These are phyloP conservation scores for Leptodactylus fallax DNA, from an alignment of 2,797 vertebrate species.

Conservation along the genomic window DNA sequence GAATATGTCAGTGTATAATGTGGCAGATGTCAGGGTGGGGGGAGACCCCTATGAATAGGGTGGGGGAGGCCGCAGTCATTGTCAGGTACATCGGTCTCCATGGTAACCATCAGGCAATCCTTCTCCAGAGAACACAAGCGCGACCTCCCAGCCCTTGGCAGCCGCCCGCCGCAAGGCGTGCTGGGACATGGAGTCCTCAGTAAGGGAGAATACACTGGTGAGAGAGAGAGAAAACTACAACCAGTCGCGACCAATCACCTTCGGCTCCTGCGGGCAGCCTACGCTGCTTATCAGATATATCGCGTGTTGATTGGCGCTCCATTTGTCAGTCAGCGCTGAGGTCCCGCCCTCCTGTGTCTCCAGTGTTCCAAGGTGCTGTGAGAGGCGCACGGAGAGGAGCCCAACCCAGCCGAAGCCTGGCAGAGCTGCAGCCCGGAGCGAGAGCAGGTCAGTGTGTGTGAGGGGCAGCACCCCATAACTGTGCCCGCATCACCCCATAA, in stretches of 20 bases:
- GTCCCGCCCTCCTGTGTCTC: constrained; percentile 21
- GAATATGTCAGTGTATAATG: too few relatives aligned
- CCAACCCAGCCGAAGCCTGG: constrained; percentile 20
- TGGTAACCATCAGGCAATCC: constrained; percentile 52
- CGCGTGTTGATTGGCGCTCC: neutral
- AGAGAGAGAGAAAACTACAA: neutral
- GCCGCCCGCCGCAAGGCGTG: constrained; percentile 5
- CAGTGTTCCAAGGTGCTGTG: constrained; percentile 37
- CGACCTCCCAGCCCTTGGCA: neutral
- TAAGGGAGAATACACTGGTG: neutral
- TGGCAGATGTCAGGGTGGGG: neutral
- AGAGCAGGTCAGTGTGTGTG: too few relatives aligned
- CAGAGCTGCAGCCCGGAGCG: too few relatives aligned
- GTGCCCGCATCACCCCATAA: too few relatives aligned
- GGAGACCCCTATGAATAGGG: neutral
- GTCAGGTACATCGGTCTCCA: constrained; percentile 56
- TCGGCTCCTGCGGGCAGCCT: neutral
- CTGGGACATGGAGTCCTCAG: constrained; percentile 19
- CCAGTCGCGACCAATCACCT: neutral
- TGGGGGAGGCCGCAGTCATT: constrained; percentile 14
- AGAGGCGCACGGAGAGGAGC: constrained; percentile 46
- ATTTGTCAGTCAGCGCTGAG: neutral
- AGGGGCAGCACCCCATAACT: too few relatives aligned
- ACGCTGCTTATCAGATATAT: neutral
- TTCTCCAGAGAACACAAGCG: neutral